Evolutionary conservation across 2,113 vertebrate species (phyloP).

Genomic region (Proterorhinus semilunaris): DNA sequence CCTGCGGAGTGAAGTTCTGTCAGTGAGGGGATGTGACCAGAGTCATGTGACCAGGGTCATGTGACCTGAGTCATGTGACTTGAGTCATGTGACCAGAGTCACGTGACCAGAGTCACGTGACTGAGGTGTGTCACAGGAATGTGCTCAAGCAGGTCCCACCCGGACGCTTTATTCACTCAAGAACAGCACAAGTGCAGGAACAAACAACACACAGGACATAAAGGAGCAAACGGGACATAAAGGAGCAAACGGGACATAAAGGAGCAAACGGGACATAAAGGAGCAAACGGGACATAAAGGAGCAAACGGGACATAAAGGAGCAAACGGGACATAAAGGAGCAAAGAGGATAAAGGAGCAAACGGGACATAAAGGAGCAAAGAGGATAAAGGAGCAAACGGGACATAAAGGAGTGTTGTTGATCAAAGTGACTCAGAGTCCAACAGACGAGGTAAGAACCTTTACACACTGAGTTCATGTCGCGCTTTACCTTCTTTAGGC

Average conservation of each 20-base stretch:
- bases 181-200: neutral
- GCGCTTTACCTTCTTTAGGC: too few species aligned
- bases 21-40: too few species aligned
- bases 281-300: too few species aligned
- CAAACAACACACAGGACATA: neutral
- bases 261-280: too few species aligned
- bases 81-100: neutral
- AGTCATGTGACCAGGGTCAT: neutral
- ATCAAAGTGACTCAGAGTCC: neutral
- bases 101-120: neutral
- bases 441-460: neutral
- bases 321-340: too few species aligned
- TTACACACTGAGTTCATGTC: neutral
- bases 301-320: too few species aligned
- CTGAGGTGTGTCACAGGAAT: constrained; percentile 3
- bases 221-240: too few species aligned
- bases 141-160: neutral
- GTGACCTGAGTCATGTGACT: neutral
- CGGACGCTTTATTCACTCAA: neutral
- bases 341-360: too few species aligned
- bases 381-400: too few species aligned
- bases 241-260: too few species aligned
- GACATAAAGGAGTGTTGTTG: neutral
- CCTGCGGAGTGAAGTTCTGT: too few species aligned
- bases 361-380: too few species aligned